Evolutionary conservation across 2,113 vertebrate species (phyloP).

Genomic region (Meriones unguiculatus): DNA sequence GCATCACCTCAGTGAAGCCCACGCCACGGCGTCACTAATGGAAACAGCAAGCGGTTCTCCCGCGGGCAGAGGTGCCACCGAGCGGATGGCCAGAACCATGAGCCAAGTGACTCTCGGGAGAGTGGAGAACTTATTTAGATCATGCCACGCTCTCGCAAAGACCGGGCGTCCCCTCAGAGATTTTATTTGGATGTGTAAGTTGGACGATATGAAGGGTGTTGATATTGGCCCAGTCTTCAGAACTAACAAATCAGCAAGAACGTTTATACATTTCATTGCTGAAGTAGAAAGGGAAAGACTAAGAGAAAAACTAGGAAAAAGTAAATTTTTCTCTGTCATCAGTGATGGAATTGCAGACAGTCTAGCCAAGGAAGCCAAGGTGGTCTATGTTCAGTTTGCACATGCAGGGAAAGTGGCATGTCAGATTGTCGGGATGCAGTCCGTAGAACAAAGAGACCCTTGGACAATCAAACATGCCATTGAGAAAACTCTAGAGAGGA

Average conservation of each 20-base stretch:
- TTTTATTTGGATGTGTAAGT: slow-evolving; percentile 79
- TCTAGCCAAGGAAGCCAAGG: slow-evolving; percentile 27
- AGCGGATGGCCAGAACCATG: slow-evolving; percentile 79
- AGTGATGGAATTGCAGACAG: slow-evolving; percentile 68
- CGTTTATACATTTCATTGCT: slow-evolving; percentile 82
- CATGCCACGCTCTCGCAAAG: slow-evolving; percentile 83
- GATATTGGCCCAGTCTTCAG: slow-evolving; percentile 82
- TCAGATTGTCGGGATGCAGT: slow-evolving; percentile 81
- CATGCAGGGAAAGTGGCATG: slow-evolving; percentile 78
- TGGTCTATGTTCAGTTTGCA: slow-evolving; percentile 82
- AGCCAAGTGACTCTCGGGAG: slow-evolving; percentile 79
- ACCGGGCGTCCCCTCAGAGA: slow-evolving; percentile 73
- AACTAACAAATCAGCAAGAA: slow-evolving; percentile 81
- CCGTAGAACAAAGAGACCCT: slow-evolving; percentile 60
- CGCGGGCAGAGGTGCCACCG: slow-evolving; percentile 51
- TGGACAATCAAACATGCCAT: slow-evolving; percentile 76
- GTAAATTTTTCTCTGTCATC: slow-evolving; percentile 84
- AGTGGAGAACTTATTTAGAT: slow-evolving; percentile 84
- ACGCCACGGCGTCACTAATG: slow-evolving; percentile 83
- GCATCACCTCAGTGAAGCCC: slow-evolving; percentile 85
- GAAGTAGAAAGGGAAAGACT: slow-evolving; percentile 82
- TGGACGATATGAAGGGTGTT: slow-evolving; percentile 84
- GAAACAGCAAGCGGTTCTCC: slow-evolving; percentile 80
- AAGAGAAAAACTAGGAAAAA: slow-evolving; percentile 82
- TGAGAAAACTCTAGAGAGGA: slow-evolving; percentile 79